A percentile compares a stretch with the other conserved stretches of the same genome.
Evolutionary conservation across 2,797 vertebrate genomes (phyloP).

Genomic region (Coluber constrictor): DNA sequence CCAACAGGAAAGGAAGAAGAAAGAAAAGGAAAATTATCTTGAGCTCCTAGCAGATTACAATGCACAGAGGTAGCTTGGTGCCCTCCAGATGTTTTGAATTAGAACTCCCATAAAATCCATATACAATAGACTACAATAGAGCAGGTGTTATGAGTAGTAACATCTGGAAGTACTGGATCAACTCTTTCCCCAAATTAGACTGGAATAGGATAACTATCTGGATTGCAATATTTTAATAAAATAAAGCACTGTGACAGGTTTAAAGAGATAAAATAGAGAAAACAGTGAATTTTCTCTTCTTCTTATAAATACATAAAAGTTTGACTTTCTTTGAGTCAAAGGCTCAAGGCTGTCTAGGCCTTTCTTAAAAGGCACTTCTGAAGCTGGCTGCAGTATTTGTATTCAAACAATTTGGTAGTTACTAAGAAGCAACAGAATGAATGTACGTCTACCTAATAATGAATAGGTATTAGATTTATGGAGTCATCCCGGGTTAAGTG

Average conservation of each 20-base stretch:
- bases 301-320: neutral
- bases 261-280: neutral
- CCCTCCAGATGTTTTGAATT: neutral
- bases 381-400: neutral
- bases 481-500: slow-evolving; percentile 62
- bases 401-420: slow-evolving; percentile 53
- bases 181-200: neutral
- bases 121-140: neutral
- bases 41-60: neutral
- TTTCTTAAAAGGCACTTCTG: neutral
- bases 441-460: slow-evolving; percentile 62
- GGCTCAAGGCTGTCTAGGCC: neutral
- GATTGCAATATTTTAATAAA: neutral
- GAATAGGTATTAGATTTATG: slow-evolving; percentile 55
- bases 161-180: neutral
- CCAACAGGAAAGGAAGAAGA: neutral
- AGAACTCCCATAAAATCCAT: neutral
- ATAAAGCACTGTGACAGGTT: neutral
- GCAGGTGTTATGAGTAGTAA: neutral
- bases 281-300: neutral
- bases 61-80: neutral
- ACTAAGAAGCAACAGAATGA: slow-evolving; percentile 60
- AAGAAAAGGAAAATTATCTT: neutral
- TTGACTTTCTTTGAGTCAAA: neutral
- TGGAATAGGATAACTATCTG: neutral